Base-by-base conservation (phyloP, 2,797 vertebrate genomes). In the Mormyrus hasselquistii region DNA sequence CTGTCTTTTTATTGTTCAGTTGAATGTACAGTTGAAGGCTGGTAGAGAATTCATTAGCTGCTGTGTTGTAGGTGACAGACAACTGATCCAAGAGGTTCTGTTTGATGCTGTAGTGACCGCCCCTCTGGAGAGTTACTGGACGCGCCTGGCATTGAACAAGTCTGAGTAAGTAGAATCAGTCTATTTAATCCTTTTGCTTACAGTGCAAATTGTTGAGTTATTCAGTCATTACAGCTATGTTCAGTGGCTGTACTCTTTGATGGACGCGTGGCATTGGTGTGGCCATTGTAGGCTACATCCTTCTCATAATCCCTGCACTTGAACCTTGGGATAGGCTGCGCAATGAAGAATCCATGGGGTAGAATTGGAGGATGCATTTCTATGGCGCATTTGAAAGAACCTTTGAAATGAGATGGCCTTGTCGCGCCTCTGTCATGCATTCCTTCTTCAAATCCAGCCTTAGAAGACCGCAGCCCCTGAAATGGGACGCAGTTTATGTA, bases 51-150 rank as follows among this genome's bases (percentile, higher is more conserved):
- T 76, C 84, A 87, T 91, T 89, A 89, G 82, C n/a, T 57, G 88
- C 19, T 86, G 88, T 91, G 47, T 16, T 91, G 86, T 91, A 99
- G 98, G 98, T 95, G 98, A 99, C 94, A 97, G 97, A 94, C 98
- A 99, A 93, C 92, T 99, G 92, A 98, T 99, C 92, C 97, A 99
- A 93, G 97, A 99, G 92, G 98, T 99, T 90, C 93, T 99, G 73
- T 99, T 99, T 92, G 98, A 99, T 84, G 97, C 98, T 0, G 98
- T 99, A 57, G 97, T 99, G 93, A 99, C 97, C 0, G 98, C 98
- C 89, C 98, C 98, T 0, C 94, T 99, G 65, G 97, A 97, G 94
- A 97, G 97, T 1, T 99, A 99, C 89, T 99, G 98, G 98, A 99
- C 97, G 19, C 97, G 98, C 89, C 95, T 99, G 53, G 97, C 98